Evolutionary conservation across 2,113 vertebrate species (phyloP).

Genomic region (Nesogale talazaci): DNA sequence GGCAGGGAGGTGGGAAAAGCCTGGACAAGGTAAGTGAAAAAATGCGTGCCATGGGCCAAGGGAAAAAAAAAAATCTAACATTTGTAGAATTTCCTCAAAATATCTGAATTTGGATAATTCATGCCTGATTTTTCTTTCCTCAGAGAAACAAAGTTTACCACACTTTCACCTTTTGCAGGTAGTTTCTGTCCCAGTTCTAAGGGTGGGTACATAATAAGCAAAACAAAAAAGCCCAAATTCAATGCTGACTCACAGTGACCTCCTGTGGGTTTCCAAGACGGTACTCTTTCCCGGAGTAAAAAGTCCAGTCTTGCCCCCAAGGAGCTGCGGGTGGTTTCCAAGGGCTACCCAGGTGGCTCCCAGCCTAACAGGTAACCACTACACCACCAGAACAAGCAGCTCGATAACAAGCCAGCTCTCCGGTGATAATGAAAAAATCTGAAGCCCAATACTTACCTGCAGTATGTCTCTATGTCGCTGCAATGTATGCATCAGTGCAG

Average conservation of each 20-base stretch:
- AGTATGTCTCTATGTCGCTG: constrained; percentile 98
- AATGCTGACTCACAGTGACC: no score
- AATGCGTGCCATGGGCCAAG: background rate
- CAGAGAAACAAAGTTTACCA: constrained; percentile 1
- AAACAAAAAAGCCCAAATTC: background rate
- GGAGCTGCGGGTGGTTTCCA: no score
- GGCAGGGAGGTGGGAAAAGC: background rate
- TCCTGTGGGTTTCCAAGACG: no score
- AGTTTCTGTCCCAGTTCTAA: constrained; percentile 23
- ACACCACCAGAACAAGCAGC: background rate
- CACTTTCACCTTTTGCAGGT: constrained; percentile 38
- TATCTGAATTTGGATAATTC: constrained; percentile 45
- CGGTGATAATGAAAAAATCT: background rate
- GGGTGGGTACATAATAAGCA: background rate
- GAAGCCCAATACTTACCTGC: constrained; percentile 88
- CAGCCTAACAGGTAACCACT: no score
- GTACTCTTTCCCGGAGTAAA: no score
- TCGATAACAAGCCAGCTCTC: background rate
- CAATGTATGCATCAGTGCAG: constrained; percentile 96
- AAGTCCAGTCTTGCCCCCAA: no score
- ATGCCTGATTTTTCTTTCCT: background rate
- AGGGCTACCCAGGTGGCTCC: no score
- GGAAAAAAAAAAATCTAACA: background rate
- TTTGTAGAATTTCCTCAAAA: constrained; percentile 64
- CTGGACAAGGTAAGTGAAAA: background rate